Evolutionary conservation across 2,888 invertebrate genomes (phyloP), one percentile per base, ranked within the genome.

Genomic region (Drosophila lutescens): DNA sequence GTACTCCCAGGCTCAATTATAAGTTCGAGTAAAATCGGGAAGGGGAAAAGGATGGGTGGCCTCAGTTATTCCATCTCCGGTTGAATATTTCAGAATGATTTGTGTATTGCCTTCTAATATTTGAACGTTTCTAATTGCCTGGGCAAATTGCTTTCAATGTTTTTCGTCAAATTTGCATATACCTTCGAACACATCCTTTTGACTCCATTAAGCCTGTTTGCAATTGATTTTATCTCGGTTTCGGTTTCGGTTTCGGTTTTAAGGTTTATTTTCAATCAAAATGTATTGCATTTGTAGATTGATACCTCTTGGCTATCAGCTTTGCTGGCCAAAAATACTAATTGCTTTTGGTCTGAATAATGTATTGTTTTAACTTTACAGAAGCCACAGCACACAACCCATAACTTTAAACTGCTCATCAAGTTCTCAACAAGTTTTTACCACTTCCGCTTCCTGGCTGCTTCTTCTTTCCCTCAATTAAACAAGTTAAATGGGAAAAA

Each of bases 351-450:
- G 4, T 38, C 7, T 66, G n/a, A 55, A 66, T 34, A 34, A 66
- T 55, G 46, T 43, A 66, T 46, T 15, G 51, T 44, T 44, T 65
- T 38, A 41, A 53, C 30, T 65, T 36, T 9, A 38, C 41, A 26
- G 41, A 17, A 49, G 17, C 65, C 26, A 26, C 23, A 26, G 23
- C 6, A 7, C 47, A 32, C 38, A 20, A 13, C 5, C 23, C 61
- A 20, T 13, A 56, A 38, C 20, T 44, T 55, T 15, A 43, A 71
- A 51, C 43, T 26, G 57, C 32, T 72, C 58, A 15, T 78, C 54
- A 75, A 78, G 34, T 80, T 80, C 73, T 74, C 53, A 65, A 61
- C 78, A 75, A 80, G 62, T 73, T 65, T 61, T 51, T 58, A 40
- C 34, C 46, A 60, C 57, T 60, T 71, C 68, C 68, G 43, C 44